Percentiles rank a stretch among this genome's conserved stretches.
These are phyloP conservation scores for Orientallactaga sibirica DNA, from an alignment of 2,797 vertebrate genomes.

Conservation along the genomic window DNA sequence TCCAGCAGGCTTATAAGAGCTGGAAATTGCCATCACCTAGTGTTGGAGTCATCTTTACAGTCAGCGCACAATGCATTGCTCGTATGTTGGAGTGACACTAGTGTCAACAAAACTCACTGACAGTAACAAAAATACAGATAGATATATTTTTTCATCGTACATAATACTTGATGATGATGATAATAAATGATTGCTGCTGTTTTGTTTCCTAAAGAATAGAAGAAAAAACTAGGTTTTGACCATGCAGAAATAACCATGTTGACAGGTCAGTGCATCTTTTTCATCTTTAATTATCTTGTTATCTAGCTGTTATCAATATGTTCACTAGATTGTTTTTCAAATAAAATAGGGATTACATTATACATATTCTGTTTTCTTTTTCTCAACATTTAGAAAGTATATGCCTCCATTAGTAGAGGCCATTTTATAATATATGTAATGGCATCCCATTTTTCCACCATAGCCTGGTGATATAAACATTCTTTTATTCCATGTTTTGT, in stretches of 20 bases:
- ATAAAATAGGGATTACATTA: neutral
- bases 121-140: neutral
- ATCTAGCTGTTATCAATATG: neutral
- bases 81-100: neutral
- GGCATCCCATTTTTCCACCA: neutral
- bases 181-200: neutral
- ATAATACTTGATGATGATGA: neutral
- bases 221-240: neutral
- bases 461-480: neutral
- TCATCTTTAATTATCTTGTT: neutral
- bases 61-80: neutral
- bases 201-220: slow-evolving; percentile 16
- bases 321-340: slow-evolving; percentile 9
- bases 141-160: neutral
- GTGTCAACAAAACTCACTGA: neutral
- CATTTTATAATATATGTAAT: neutral
- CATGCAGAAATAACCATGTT: neutral
- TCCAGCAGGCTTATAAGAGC: neutral
- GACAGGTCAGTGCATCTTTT: neutral
- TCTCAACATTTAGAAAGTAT: neutral
- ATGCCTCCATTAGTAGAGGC: neutral
- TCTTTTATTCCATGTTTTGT: neutral
- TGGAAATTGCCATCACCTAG: neutral
- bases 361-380: neutral
- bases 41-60: neutral